Conservation (phyloP, 1,140 invertebrate species). For the Drosophila nebulosa region DNA sequence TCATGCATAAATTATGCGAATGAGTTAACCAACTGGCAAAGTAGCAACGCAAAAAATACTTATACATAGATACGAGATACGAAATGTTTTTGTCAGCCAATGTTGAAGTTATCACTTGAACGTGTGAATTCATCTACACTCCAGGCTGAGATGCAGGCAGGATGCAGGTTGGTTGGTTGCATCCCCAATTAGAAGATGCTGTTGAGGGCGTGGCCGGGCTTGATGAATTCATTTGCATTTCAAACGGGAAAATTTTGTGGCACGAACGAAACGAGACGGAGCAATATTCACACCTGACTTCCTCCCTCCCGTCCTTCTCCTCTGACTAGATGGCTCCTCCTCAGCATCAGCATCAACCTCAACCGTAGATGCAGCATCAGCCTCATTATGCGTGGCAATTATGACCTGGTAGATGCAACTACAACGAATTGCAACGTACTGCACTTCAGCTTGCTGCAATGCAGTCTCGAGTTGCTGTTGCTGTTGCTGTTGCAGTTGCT, state of each 20-base stretch:
- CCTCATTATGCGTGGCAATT: constrained; percentile 61
- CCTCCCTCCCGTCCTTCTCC: neutral
- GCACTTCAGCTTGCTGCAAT: constrained; percentile 36
- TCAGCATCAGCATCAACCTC: constrained; percentile 30
- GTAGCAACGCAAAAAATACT: neutral
- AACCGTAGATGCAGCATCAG: constrained; percentile 6
- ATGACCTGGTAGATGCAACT: constrained; percentile 39
- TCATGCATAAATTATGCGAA: neutral
- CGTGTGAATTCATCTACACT: constrained; percentile 6
- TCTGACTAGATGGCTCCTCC: neutral
- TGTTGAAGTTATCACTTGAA: constrained; percentile 17
- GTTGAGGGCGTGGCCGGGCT: constrained; percentile 38
- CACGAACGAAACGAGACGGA: neutral
- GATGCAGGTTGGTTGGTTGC: constrained; percentile 25
- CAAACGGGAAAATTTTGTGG: constrained; percentile 52
- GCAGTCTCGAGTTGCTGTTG: constrained; percentile 41
- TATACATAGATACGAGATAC: neutral
- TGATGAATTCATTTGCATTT: constrained; percentile 53
- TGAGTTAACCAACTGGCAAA: neutral
- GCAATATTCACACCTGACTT: constrained; percentile 16
- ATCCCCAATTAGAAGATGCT: constrained; percentile 36
- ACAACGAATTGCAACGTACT: constrained; percentile 24
- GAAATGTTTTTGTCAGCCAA: neutral
- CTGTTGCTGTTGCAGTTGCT: constrained; percentile 23
- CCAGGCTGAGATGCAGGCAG: neutral